Evolutionary conservation across 2,797 vertebrate species (phyloP).

Genomic region (Holocentrus rufus): DNA sequence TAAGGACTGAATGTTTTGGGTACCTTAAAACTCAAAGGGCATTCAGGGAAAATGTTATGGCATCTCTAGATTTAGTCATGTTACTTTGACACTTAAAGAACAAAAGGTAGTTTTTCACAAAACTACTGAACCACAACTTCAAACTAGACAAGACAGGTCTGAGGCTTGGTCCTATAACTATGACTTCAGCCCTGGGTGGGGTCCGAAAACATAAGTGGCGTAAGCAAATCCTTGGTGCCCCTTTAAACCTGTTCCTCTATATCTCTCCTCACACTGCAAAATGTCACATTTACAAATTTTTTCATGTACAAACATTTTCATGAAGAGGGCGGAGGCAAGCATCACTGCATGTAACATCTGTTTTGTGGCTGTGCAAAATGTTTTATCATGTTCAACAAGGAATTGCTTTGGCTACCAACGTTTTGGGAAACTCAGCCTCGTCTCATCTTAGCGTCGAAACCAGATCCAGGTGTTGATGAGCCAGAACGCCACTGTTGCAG

Average conservation of each 20-base stretch:
- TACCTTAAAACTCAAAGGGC: constrained; percentile 28
- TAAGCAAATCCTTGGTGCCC: constrained; percentile 45
- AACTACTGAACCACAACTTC: constrained; percentile 24
- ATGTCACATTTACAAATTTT: constrained; percentile 8
- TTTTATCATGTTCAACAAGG: constrained; percentile 39
- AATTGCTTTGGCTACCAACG: constrained; percentile 59
- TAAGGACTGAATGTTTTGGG: constrained; percentile 27
- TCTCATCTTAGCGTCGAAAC: constrained; percentile 89
- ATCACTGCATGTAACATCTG: constrained; percentile 9
- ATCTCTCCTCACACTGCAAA: constrained; percentile 8
- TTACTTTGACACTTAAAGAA: constrained; percentile 62
- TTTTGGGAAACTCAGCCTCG: constrained; percentile 38
- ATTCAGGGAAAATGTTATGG: constrained; percentile 62
- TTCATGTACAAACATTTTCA: constrained; percentile 1
- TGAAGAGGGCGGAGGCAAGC: neutral
- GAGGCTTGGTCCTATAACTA: constrained; percentile 41
- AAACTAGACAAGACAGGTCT: constrained; percentile 15
- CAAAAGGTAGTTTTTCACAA: constrained; percentile 17
- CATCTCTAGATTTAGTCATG: constrained; percentile 54
- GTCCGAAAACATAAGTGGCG: constrained; percentile 59
- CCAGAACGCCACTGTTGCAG: constrained; percentile 96
- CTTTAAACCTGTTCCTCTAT: neutral
- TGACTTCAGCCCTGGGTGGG: constrained; percentile 1
- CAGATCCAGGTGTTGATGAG: constrained; percentile 97
- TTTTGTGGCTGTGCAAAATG: constrained; percentile 7